Percentiles rank a stretch among this genome's conserved stretches.
Evolutionary conservation across 2,113 vertebrate species (phyloP).

Genomic region (Gadus chalcogrammus): DNA sequence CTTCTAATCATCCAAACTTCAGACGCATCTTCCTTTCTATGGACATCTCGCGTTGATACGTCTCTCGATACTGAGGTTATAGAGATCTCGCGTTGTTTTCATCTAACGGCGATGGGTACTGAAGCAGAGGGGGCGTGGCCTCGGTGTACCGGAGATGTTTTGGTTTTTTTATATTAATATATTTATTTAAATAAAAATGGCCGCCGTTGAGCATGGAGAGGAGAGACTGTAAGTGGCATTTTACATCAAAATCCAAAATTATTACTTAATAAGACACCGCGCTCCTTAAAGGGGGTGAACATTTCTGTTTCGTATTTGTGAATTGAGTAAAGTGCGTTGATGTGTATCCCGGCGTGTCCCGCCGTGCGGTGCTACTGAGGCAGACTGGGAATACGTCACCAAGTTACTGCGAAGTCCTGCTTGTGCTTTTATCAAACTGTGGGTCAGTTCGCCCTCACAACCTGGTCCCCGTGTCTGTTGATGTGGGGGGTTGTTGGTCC

Average conservation of each 20-base stretch:
- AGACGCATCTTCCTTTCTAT: too few relatives aligned
- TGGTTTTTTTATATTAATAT: constrained; percentile 74
- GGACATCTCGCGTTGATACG: constrained; percentile 53
- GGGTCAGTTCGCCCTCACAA: neutral
- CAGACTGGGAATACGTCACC: constrained; percentile 72
- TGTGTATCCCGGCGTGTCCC: constrained; percentile 64
- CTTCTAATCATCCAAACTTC: too few relatives aligned
- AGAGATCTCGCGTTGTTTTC: constrained; percentile 66
- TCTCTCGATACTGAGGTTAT: constrained; percentile 1
- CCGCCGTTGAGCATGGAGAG: constrained; percentile 81
- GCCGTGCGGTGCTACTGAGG: constrained; percentile 62
- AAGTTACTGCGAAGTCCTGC: constrained; percentile 58
- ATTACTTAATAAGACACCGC: constrained; percentile 1
- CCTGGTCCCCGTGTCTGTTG: neutral
- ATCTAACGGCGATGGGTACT: constrained; percentile 54
- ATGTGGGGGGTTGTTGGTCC: neutral
- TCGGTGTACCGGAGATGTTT: constrained; percentile 74
- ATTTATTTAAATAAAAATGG: constrained; percentile 87
- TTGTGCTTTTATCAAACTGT: constrained; percentile 26
- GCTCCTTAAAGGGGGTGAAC: constrained; percentile 19
- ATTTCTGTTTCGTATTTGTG: constrained; percentile 50
- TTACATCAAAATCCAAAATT: constrained; percentile 34
- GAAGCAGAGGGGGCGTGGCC: constrained; percentile 67
- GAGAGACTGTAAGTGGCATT: constrained; percentile 78
- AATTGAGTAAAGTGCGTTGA: constrained; percentile 55